Conservation (phyloP, 2,797 vertebrate species). For the Muraenolepis orangiensis region DNA sequence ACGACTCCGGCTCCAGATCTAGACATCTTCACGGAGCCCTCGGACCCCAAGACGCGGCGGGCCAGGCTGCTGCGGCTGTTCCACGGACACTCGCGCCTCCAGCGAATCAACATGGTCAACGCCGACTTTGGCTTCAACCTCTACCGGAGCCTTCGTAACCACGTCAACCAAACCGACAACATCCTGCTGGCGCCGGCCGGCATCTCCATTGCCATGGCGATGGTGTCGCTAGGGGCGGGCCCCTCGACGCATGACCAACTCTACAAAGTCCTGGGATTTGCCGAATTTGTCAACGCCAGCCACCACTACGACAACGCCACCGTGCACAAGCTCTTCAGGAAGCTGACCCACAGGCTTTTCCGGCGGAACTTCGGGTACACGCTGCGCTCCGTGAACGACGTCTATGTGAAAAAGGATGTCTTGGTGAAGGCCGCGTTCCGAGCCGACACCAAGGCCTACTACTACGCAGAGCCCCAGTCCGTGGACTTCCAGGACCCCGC, state of each 20-base stretch:
- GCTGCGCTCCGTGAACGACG: constrained; percentile 85
- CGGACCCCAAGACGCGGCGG: constrained; percentile 75
- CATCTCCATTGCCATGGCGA: constrained; percentile 93
- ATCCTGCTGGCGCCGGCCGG: constrained; percentile 91
- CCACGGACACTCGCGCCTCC: constrained; percentile 85
- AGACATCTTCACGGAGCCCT: constrained; percentile 77
- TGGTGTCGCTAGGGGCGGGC: constrained; percentile 86
- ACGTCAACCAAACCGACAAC: constrained; percentile 80
- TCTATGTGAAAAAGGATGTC: constrained; percentile 83
- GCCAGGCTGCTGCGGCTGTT: constrained; percentile 86
- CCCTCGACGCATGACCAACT: constrained; percentile 80
- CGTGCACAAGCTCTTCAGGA: constrained; percentile 92
- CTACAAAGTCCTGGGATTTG: constrained; percentile 80
- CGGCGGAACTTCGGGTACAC: constrained; percentile 94
- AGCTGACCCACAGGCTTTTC: constrained; percentile 93
- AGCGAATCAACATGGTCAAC: constrained; percentile 88
- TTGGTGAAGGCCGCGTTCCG: constrained; percentile 78
- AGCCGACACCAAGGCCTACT: constrained; percentile 79
- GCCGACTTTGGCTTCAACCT: constrained; percentile 89
- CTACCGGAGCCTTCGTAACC: constrained; percentile 83
- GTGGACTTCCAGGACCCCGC: constrained; percentile 85
- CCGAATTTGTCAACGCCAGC: constrained; percentile 90
- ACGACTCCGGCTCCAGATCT: constrained; percentile 77
- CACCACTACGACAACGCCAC: constrained; percentile 85
- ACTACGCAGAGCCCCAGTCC: constrained; percentile 87